phyloP scores from a whole-genome alignment of 2,888 invertebrate species.

The Homarus gammarus region DNA sequence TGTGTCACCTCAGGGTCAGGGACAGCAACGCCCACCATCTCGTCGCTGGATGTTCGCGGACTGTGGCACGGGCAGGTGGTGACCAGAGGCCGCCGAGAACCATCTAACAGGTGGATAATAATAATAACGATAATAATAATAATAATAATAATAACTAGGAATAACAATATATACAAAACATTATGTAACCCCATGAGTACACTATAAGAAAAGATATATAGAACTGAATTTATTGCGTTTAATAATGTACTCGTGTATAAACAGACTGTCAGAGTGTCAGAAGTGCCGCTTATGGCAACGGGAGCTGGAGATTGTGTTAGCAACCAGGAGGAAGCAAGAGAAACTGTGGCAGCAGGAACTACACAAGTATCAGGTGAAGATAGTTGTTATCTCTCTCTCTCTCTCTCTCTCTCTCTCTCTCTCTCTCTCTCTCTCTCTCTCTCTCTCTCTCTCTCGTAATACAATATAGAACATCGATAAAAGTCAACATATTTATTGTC shows the following conservation, averaged over 20 bases:
- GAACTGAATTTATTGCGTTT: background rate
- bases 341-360: slow-evolving; percentile 46
- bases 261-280: slow-evolving; percentile 39
- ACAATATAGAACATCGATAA: too few relatives aligned
- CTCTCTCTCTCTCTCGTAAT: too few relatives aligned
- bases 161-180: background rate
- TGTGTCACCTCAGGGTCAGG: slow-evolving; percentile 41
- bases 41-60: slow-evolving; percentile 56
- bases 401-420: too few relatives aligned
- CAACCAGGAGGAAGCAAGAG: slow-evolving; percentile 51
- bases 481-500: too few relatives aligned
- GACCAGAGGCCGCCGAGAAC: slow-evolving; percentile 26
- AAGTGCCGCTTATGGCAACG: slow-evolving; percentile 59
- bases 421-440: too few relatives aligned
- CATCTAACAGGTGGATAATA: slow-evolving; percentile 20
- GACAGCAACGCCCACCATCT: slow-evolving; percentile 56
- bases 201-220: too few relatives aligned
- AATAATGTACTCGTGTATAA: background rate
- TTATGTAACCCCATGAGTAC: too few relatives aligned
- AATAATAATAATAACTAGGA: too few relatives aligned
- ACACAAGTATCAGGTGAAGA: slow-evolving; percentile 44
- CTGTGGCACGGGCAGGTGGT: slow-evolving; percentile 55
- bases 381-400: too few relatives aligned
- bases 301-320: slow-evolving; percentile 56
- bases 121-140: too few relatives aligned